Base-by-base conservation (phyloP, 2,888 invertebrate genomes). In the Chloroclystis v-ata region DNA sequence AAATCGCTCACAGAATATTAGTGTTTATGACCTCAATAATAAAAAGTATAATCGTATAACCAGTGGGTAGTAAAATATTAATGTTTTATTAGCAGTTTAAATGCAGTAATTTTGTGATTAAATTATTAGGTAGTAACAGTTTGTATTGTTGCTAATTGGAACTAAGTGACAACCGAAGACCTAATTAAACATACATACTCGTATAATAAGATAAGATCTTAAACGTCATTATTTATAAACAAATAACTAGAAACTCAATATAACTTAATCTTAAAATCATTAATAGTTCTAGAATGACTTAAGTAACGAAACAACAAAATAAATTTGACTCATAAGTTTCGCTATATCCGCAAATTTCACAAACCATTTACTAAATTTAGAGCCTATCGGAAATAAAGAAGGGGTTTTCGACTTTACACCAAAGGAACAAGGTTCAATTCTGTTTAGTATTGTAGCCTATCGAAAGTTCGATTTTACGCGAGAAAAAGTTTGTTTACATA, bases 81-180 rank as follows among this genome's bases (percentile, higher is more conserved):
- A 59, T 65, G 60, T 64, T 66, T 67, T 67, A 65, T 67, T 55
- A 59, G 52, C 52, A 52, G 59, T 64, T 70, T 70, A 63, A 56
- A 62, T 67, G 63, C 66, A 63, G 67, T 69, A 64, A 72, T 72
- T 76, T 71, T 64, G 64, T 56, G 64, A 69, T 74, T 69, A 69
- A 61, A 60, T 67, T 59, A 62, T 57, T 61, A 58, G n/a, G n/a
- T n/a, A n/a, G 64, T 63, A 64, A 65, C 61, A 59, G 57, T 54
- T 60, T 65, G 65, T 67, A 58, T 62, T 63, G 58, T 63, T 62
- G 60, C 68, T 72, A 70, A 73, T 71, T 65, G 56, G 55, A 55
- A 57, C 58, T 57, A 48, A 13, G 28, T 44, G 48, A 40, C 43
- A 40, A 40, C 20, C 14, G 11, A 35, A 40, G 24, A 24, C 24